Conservation (phyloP, 2,888 invertebrate genomes). For the Byasa hedistus region DNA sequence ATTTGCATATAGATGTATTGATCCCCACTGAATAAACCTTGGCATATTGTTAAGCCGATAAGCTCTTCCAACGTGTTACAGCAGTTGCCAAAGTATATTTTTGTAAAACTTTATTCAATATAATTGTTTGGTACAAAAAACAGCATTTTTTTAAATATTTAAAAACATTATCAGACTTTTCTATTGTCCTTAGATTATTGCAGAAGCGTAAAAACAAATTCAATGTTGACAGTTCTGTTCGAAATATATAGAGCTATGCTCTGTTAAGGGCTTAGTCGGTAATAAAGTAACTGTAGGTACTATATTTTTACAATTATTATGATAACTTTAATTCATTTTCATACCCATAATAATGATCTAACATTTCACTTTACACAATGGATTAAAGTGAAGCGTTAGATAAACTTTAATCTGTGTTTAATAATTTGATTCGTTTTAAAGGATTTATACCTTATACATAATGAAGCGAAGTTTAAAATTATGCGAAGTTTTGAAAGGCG, state of each 20-base stretch:
- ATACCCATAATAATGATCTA: too few relatives aligned
- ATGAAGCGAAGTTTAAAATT: neutral
- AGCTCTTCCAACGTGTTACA: conserved; percentile 11
- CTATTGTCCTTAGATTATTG: too few relatives aligned
- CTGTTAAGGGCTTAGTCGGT: too few relatives aligned
- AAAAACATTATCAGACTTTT: too few relatives aligned
- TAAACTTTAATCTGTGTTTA: neutral
- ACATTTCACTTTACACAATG: neutral
- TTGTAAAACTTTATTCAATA: neutral
- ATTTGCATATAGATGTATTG: conserved; percentile 28
- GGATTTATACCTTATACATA: neutral
- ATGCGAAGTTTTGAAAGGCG: conserved; percentile 23
- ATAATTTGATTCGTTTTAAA: neutral
- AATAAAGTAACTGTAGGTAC: too few relatives aligned
- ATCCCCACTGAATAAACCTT: conserved; percentile 23
- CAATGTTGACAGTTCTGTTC: too few relatives aligned
- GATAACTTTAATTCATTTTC: too few relatives aligned
- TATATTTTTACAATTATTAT: too few relatives aligned
- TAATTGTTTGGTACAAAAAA: neutral
- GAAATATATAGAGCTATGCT: too few relatives aligned
- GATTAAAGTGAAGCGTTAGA: neutral
- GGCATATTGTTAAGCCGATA: conserved; percentile 21
- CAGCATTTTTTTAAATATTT: too few relatives aligned
- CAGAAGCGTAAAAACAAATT: too few relatives aligned
- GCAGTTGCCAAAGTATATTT: neutral